Evolutionary conservation across 1,140 invertebrate genomes (phyloP).

Genomic region (Procambarus clarkii): DNA sequence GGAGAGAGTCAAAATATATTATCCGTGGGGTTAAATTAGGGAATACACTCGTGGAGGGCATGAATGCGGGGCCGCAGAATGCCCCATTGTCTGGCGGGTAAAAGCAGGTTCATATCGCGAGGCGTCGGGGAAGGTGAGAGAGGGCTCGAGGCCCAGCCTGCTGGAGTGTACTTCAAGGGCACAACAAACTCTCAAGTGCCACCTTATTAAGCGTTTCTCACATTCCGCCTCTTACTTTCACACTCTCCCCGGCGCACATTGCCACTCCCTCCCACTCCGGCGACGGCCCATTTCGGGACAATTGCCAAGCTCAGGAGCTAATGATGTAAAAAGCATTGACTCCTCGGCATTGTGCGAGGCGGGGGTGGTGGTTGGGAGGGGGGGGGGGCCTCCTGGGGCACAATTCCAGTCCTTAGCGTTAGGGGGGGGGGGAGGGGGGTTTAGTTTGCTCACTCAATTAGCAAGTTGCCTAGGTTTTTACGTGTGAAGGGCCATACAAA

Average conservation of each 20-base stretch:
- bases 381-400: background rate
- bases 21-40: background rate
- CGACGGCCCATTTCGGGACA: conserved; percentile 38
- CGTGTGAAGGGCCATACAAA: conserved; percentile 70
- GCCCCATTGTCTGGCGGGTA: background rate
- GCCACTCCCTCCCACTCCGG: conserved; percentile 42
- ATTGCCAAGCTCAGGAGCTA: conserved; percentile 42
- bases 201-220: conserved; percentile 67
- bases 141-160: background rate
- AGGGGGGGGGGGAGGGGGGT: background rate
- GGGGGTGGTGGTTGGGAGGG: background rate
- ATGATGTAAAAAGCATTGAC: conserved; percentile 61
- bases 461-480: conserved; percentile 71
- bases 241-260: conserved; percentile 41
- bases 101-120: conserved; percentile 4
- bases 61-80: background rate
- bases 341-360: conserved; percentile 56
- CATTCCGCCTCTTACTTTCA: conserved; percentile 53
- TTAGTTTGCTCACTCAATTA: conserved; percentile 72
- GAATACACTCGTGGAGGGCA: background rate
- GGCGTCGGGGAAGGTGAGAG: background rate
- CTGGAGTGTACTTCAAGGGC: conserved; percentile 18
- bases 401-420: conserved; percentile 48
- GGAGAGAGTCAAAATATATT: background rate
- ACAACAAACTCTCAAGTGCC: conserved; percentile 48